Conservation (phyloP, 2,113 vertebrate species). For the Brachypteracias leptosomus region DNA sequence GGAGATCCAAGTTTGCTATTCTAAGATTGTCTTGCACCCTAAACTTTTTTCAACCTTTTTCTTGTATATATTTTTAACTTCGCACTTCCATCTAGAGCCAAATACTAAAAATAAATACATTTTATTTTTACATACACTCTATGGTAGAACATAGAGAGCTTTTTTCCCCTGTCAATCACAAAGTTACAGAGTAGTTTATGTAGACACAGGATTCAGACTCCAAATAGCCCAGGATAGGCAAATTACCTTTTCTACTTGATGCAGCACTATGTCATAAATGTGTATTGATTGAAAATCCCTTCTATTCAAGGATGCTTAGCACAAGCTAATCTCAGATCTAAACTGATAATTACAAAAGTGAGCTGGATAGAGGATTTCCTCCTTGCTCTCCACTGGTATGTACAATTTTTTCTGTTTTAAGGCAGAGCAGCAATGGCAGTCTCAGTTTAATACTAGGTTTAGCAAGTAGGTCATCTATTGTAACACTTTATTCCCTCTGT, state of each 20-base stretch:
- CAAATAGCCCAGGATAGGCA: neutral
- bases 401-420: neutral
- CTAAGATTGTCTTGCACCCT: neutral
- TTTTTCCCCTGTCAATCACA: neutral
- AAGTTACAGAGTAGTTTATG: neutral
- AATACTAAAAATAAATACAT: constrained; percentile 34
- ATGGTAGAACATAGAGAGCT: neutral
- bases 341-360: neutral
- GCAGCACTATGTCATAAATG: neutral
- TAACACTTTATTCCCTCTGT: neutral
- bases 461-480: neutral
- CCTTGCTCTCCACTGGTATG: neutral
- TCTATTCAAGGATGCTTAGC: neutral
- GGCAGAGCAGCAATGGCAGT: neutral
- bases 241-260: neutral
- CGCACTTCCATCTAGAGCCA: constrained; percentile 4
- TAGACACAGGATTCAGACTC: neutral
- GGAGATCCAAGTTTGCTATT: neutral
- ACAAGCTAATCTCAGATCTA: neutral
- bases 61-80: constrained; percentile 33
- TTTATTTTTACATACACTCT: neutral
- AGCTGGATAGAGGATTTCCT: neutral
- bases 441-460: neutral
- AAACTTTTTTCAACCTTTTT: neutral
- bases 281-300: neutral